phyloP scores from a whole-genome alignment of 2,888 invertebrate genomes.

The Sceliomorpha sp. region DNA sequence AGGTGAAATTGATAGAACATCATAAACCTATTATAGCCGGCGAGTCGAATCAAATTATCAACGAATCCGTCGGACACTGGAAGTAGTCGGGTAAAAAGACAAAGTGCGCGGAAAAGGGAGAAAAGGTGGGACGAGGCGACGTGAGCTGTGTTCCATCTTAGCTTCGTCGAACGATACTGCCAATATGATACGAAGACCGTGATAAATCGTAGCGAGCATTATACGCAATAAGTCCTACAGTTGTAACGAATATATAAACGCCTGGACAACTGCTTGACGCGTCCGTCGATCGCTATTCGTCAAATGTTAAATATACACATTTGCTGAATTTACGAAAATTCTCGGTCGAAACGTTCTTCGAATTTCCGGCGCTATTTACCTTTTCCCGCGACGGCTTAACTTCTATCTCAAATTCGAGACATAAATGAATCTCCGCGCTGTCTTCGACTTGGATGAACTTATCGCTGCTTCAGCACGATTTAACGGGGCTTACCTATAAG shows the following conservation, averaged over 20 bases:
- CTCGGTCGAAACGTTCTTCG: too few species aligned
- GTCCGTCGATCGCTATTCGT: too few species aligned
- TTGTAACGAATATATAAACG: slow-evolving; percentile 32
- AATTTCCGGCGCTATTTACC: too few species aligned
- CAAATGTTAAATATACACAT: too few species aligned
- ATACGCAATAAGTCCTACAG: slow-evolving; percentile 11
- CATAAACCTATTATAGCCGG: slow-evolving; percentile 65
- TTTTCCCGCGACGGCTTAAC: slow-evolving; percentile 1
- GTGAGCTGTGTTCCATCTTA: slow-evolving; percentile 45
- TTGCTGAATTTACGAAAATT: too few species aligned
- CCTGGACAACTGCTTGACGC: too few species aligned
- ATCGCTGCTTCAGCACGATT: slow-evolving; percentile 40
- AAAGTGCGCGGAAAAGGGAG: slow-evolving; percentile 44
- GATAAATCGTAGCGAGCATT: slow-evolving; percentile 33
- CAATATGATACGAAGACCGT: slow-evolving; percentile 29
- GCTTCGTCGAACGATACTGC: slow-evolving; percentile 22
- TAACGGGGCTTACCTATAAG: slow-evolving; percentile 55
- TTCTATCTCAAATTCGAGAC: slow-evolving; percentile 15
- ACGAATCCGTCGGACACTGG: slow-evolving; percentile 56
- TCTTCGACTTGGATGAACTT: slow-evolving; percentile 41
- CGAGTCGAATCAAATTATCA: slow-evolving; percentile 65
- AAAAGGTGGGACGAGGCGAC: slow-evolving; percentile 35
- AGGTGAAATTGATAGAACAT: slow-evolving; percentile 65
- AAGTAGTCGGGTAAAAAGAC: slow-evolving; percentile 52
- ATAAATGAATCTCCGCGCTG: slow-evolving; percentile 35